These are phyloP conservation scores for Hyalella azteca DNA, from an alignment of 2,888 invertebrate species.

Conservation along the genomic window DNA sequence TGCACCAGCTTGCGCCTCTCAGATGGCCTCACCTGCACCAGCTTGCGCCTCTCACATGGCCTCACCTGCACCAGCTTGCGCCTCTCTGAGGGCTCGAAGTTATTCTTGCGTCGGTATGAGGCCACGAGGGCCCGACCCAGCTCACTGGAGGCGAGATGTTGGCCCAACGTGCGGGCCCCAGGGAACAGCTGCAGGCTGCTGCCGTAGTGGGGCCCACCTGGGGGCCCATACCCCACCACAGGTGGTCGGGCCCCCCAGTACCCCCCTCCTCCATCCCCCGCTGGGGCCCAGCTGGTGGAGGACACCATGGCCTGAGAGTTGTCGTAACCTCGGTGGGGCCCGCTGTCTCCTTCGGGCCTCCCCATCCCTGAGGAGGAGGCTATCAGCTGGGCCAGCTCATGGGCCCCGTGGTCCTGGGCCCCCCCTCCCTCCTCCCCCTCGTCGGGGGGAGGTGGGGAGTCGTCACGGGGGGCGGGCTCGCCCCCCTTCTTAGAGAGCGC, in stretches of 20 bases:
- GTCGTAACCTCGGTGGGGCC: too few relatives aligned
- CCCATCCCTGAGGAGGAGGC: not conserved
- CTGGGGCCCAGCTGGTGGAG: not conserved
- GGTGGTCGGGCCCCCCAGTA: not conserved
- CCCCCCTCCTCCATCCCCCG: not conserved
- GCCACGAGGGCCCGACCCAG: not conserved
- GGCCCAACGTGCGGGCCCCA: not conserved
- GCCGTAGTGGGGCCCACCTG: not conserved
- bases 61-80: not conserved
- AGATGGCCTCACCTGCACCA: not conserved
- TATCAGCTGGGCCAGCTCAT: not conserved
- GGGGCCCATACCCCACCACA: not conserved
- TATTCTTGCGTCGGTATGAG: not conserved
- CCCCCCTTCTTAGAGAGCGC: constrained; percentile 2
- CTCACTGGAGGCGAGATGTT: not conserved
- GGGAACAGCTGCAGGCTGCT: not conserved
- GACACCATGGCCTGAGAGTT: not conserved
- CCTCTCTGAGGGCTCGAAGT: not conserved
- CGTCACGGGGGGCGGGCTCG: not conserved
- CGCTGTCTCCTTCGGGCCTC: not conserved
- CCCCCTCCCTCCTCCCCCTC: not conserved
- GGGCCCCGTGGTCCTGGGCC: not conserved
- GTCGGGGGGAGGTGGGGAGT: not conserved
- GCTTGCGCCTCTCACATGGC: not conserved
- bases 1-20: not conserved